Evolutionary conservation across 2,113 vertebrate species (phyloP).

Genomic region (Tringa solitaria): DNA sequence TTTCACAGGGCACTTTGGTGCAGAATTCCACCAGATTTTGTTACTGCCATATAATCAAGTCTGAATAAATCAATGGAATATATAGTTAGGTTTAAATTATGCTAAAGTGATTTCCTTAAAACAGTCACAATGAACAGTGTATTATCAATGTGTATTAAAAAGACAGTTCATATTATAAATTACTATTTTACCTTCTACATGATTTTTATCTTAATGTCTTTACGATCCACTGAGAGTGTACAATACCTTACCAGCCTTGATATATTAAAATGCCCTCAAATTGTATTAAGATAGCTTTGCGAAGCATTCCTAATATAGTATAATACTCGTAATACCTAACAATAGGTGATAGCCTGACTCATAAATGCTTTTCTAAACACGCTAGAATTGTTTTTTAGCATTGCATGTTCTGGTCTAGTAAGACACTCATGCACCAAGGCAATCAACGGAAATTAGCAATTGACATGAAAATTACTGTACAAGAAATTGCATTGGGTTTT

Average conservation of each 20-base stretch:
- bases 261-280: not conserved
- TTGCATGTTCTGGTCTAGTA: not conserved
- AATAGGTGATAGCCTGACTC: not conserved
- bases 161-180: not conserved
- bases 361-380: not conserved
- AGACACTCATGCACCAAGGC: not conserved
- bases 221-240: not conserved
- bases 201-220: not conserved
- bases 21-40: not conserved
- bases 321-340: not conserved
- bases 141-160: not conserved
- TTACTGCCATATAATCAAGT: not conserved
- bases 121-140: not conserved
- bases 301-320: not conserved
- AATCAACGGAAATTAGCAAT: constrained; percentile 4
- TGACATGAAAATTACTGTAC: constrained; percentile 15
- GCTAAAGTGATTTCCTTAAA: not conserved
- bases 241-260: not conserved
- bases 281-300: not conserved
- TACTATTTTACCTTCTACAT: not conserved
- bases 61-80: not conserved
- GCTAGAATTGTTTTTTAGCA: not conserved
- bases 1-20: not conserved
- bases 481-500: not conserved
- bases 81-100: not conserved